Evolutionary conservation across 2,113 vertebrate species (phyloP).

Genomic region (Melospiza melodia): DNA sequence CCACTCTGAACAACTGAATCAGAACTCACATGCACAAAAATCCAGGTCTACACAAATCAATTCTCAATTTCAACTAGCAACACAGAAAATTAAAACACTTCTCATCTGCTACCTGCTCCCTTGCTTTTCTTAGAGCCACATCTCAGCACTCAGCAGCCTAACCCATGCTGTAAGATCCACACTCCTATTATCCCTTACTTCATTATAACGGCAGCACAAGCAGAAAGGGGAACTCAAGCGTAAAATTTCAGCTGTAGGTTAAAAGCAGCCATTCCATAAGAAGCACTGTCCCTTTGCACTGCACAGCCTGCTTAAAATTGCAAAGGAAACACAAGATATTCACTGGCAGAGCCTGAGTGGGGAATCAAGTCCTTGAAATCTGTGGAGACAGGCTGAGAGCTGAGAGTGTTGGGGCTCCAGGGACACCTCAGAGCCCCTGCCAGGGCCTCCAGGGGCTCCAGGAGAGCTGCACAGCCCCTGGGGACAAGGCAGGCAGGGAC

Average conservation of each 20-base stretch:
- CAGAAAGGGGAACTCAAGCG: not conserved
- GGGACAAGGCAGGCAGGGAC: not conserved
- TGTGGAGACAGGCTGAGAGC: not conserved
- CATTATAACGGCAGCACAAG: not conserved
- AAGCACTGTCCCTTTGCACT: not conserved
- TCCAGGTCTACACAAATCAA: not conserved
- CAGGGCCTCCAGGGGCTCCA: not conserved
- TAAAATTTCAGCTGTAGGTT: not conserved
- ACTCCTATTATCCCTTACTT: not conserved
- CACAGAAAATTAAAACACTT: not conserved
- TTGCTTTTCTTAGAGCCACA: not conserved
- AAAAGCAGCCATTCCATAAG: not conserved
- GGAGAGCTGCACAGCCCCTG: not conserved
- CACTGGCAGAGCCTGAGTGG: not conserved
- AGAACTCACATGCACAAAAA: not conserved
- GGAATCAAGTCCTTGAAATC: not conserved
- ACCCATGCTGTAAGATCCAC: not conserved
- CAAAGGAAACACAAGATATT: not conserved
- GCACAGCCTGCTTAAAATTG: not conserved
- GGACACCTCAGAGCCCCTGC: not conserved
- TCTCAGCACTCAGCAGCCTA: not conserved
- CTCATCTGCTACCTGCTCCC: not conserved
- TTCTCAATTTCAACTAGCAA: not conserved
- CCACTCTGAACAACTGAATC: not conserved
- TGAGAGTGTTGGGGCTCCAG: fast-evolving